A percentile compares a stretch with the other conserved stretches of the same genome.
These are phyloP conservation scores for Drepana falcataria DNA, from an alignment of 2,888 invertebrate species.

Conservation along the genomic window DNA sequence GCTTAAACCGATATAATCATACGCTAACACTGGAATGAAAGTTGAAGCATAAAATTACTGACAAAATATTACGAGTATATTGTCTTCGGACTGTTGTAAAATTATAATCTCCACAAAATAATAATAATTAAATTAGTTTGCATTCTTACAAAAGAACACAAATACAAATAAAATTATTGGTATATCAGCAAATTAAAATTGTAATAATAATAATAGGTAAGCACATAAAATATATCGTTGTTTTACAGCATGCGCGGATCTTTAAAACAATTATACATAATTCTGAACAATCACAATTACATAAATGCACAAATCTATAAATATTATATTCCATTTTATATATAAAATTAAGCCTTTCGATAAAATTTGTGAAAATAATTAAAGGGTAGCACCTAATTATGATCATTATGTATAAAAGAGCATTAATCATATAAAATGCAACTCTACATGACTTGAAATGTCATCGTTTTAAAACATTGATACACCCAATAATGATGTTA, in stretches of 20 bases:
- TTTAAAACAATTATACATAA: slow-evolving; percentile 36
- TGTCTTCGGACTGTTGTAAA: slow-evolving; percentile 29
- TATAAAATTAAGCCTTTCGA: not conserved
- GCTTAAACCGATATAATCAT: slow-evolving; percentile 57
- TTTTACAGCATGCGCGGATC: slow-evolving; percentile 44
- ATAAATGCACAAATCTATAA: slow-evolving; percentile 59
- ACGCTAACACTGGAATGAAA: slow-evolving; percentile 74
- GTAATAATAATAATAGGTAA: slow-evolving; percentile 36
- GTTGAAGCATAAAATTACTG: slow-evolving; percentile 58
- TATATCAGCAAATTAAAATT: slow-evolving; percentile 61
- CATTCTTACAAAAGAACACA: slow-evolving; percentile 42
- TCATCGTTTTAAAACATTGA: slow-evolving; percentile 20
- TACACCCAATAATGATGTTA: not conserved
- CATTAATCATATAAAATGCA: slow-evolving; percentile 22
- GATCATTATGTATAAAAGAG: slow-evolving; percentile 1
- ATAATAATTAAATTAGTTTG: slow-evolving; percentile 37
- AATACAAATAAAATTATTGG: slow-evolving; percentile 27
- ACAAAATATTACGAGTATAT: slow-evolving; percentile 37
- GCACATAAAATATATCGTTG: slow-evolving; percentile 57
- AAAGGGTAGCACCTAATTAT: not conserved
- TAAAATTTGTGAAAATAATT: no score
- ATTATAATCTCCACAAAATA: slow-evolving; percentile 25
- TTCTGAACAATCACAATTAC: slow-evolving; percentile 41
- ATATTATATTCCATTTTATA: slow-evolving; percentile 21
- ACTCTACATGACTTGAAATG: slow-evolving; percentile 17